Evolutionary conservation across 2,797 vertebrate genomes (phyloP), one percentile per base, ranked within the genome.

Genomic region (Aselliscus stoliczkanus): DNA sequence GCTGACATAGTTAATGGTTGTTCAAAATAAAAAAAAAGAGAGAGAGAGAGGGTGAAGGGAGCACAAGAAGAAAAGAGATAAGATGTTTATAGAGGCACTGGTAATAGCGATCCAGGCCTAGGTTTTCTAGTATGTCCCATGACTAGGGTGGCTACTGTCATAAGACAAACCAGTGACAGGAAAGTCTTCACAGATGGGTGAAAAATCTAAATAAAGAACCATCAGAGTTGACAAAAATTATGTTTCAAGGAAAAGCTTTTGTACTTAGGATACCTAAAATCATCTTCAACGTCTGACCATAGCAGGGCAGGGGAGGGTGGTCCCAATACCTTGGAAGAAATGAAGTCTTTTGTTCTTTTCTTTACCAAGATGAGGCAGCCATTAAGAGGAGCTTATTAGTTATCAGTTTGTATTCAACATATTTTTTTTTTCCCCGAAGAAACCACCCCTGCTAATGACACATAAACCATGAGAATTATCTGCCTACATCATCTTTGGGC

Each of bases 181-280:
- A 96, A 96, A 98, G 97, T 21, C 72, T 93, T 92, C 88, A 60
- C 92, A 94, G 93, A 93, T 82, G 67, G 75, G 96, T 97, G 73
- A 37, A 56, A 47, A 94, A 88, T 75, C 86, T 95, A 97, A 97
- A 96, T 12, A 64, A 93, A 94, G 65, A 69, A 47, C 56, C 54
- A 75, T 87, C 75, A 84, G 17, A 96, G 84, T 65, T 95, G 93
- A 79, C 65, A 91, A 90, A 96, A 97, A 93, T 76, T 54, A 89
- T 96, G 73, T 89, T 96, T 93, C 52, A 97, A 95, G 70, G 87
- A 96, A 72, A 39, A 94, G 69, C 8, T 23, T 94, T 96, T 94
- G 97, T 81, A 95, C 95, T 88, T 92, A 86, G 54, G 65, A 65
- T 56, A 85, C 79, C 82, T 97, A 96, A 54, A 54, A 54, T 54